Evolutionary conservation across 2,113 vertebrate genomes (phyloP), one percentile per base, ranked within the genome.

Genomic region (Misgurnus mizolepis): DNA sequence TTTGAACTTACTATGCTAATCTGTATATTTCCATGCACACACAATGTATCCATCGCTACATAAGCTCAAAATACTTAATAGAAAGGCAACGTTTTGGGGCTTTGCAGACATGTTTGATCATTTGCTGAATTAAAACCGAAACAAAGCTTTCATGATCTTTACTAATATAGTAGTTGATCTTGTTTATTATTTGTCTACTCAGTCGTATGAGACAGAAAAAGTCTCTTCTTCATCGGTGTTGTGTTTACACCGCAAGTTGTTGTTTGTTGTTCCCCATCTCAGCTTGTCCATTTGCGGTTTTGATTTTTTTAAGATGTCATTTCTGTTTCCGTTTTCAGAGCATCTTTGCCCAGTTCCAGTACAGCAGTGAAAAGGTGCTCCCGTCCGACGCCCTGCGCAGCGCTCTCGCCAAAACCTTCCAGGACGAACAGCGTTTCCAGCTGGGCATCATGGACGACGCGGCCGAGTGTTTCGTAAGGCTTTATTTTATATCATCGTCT

Each of bases 381-480:
- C 98, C 97, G 41, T 99, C 98, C 8, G 98, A 99, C 86, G 95
- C 96, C 71, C 92, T 99, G 68, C 95, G 98, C 65, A 98, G 94
- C 80, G 98, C 98, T 79, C 94, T 99, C 88, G 98, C 98, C 85
- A 99, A 99, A 92, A 99, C 98, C 2, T 99, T 99, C 89, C 96
- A 99, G 87, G 98, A 98, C 91, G 97, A 99, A 49, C 97, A 99
- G 58, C 96, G 98, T 69, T 99, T 99, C 89, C 98, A 99, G 89
- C 93, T 99, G 88, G 98, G 98, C 76, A 99, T 99, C 86, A 99
- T 99, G 98, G 98, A 97, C 86, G 98, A 99, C 85, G 98, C 98
- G 79, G 98, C 98, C 0, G 98, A 99, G 82, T 99, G 98, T 91
- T 99, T 99, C 83, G 98, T 99, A 92, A 98, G 97, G 87, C 67